Evolutionary conservation across 2,888 invertebrate species (phyloP).

Genomic region (Callosobruchus maculatus): DNA sequence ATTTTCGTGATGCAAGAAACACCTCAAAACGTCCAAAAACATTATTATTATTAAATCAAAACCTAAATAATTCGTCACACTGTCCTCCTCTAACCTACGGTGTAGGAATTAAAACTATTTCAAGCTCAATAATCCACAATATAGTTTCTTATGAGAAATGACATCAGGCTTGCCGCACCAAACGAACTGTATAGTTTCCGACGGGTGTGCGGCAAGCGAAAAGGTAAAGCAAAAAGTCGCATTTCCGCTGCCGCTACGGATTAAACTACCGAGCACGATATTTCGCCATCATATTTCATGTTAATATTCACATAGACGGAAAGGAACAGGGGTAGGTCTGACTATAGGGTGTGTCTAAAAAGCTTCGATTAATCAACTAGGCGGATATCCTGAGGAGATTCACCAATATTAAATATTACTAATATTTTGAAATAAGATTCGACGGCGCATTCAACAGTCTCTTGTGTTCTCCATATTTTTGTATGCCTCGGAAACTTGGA

Average conservation of each 20-base stretch:
- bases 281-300: neutral
- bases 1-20: no score
- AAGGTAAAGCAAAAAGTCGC: neutral
- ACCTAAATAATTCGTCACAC: no score
- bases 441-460: no score
- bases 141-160: neutral
- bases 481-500: no score
- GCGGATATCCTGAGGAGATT: no score
- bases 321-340: neutral
- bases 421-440: no score
- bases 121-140: neutral
- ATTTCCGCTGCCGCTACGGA: neutral
- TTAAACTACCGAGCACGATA: neutral
- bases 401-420: no score
- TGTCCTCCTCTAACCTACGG: no score
- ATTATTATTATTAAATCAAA: no score
- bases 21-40: no score
- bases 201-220: neutral
- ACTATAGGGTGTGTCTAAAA: neutral
- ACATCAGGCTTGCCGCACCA: neutral
- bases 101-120: neutral
- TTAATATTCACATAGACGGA: neutral
- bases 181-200: neutral
- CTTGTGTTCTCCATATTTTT: no score
- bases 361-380: neutral